phyloP scores from a whole-genome alignment of 2,113 vertebrate genomes.

The Speoplatyrhinus poulsoni region DNA sequence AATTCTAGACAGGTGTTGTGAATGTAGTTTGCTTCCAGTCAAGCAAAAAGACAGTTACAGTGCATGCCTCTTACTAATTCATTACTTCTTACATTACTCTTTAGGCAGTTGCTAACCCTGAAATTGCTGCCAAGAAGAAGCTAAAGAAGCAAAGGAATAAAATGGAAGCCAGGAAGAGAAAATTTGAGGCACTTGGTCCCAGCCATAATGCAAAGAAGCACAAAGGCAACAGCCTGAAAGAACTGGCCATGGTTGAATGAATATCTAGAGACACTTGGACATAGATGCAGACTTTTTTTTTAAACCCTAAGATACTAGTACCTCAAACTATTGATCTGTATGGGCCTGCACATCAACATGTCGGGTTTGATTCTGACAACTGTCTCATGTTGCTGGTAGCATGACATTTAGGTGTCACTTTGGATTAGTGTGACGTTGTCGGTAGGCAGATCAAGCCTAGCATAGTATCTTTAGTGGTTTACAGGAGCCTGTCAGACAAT shows the following conservation, averaged over 20 bases:
- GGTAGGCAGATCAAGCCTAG: not conserved
- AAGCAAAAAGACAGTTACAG: not conserved
- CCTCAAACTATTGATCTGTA: too few species aligned
- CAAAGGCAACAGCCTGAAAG: slow-evolving; percentile 80
- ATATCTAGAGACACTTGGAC: not conserved
- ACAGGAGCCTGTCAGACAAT: not conserved
- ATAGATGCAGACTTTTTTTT: too few species aligned
- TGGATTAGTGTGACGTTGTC: too few species aligned
- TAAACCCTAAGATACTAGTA: too few species aligned
- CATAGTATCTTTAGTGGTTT: too few species aligned
- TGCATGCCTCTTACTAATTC: not conserved
- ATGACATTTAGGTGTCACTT: too few species aligned
- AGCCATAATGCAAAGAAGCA: slow-evolving; percentile 88
- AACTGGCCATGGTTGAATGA: slow-evolving; percentile 90
- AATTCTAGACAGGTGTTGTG: too few species aligned
- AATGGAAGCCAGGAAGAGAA: slow-evolving; percentile 91
- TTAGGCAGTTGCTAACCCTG: slow-evolving; percentile 91
- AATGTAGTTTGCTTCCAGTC: too few species aligned
- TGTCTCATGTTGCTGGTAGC: too few species aligned
- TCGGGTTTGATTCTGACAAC: too few species aligned
- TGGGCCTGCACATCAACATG: too few species aligned
- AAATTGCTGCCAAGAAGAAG: slow-evolving; percentile 93
- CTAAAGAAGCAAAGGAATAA: slow-evolving; percentile 94
- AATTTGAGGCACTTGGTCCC: slow-evolving; percentile 86
- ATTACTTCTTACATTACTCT: not conserved